phyloP scores from a whole-genome alignment of 2,113 vertebrate species.

The Hippolais icterina region DNA sequence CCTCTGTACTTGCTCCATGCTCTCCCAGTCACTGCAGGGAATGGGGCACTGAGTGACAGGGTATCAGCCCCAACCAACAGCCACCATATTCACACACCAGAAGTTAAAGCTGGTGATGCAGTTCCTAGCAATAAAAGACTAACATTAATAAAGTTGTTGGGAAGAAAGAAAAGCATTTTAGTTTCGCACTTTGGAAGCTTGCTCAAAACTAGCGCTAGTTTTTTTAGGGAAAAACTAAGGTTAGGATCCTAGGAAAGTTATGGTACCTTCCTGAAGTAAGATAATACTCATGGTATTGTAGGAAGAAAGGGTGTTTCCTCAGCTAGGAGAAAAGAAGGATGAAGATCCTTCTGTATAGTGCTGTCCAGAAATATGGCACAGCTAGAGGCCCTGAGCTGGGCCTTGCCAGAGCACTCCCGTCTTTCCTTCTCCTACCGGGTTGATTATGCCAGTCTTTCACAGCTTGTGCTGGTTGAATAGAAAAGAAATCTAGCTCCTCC shows the following conservation, averaged over 20 bases:
- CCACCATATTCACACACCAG: neutral
- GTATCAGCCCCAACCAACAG: neutral
- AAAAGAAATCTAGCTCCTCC: neutral
- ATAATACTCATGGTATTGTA: rapidly evolving
- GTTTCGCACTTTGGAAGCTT: neutral
- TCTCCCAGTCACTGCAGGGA: neutral
- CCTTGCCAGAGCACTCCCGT: neutral
- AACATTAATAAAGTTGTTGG: neutral
- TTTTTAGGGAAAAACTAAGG: neutral
- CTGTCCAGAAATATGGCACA: neutral
- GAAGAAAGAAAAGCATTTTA: neutral
- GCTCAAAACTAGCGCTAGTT: neutral
- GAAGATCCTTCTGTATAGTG: neutral
- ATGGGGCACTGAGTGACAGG: rapidly evolving
- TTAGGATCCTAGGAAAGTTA: neutral
- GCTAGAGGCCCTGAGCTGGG: neutral
- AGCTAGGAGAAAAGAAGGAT: neutral
- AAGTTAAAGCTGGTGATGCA: neutral
- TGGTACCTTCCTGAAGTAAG: neutral
- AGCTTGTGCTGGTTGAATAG: neutral
- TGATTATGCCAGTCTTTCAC: neutral
- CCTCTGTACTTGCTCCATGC: neutral
- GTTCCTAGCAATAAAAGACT: neutral
- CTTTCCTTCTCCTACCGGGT: neutral
- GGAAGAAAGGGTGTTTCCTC: neutral